phyloP scores from a whole-genome alignment of 2,113 vertebrate genomes.

The Thalassoma bifasciatum region DNA sequence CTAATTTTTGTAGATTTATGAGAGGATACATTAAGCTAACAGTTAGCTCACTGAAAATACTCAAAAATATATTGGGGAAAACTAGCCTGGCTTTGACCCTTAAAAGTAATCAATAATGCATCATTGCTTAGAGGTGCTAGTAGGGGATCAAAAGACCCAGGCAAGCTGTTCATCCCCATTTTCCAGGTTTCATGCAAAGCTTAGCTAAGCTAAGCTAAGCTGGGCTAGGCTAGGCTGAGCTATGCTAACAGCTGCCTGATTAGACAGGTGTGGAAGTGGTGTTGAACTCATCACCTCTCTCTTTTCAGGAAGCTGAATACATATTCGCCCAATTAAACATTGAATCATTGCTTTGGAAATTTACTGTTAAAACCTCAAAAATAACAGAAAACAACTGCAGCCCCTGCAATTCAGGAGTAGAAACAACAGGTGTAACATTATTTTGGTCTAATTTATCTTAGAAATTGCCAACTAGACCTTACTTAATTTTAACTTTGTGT shows the following conservation, averaged over 20 bases:
- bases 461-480: too few species aligned
- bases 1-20: background rate
- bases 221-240: too few species aligned
- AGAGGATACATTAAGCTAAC: background rate
- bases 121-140: background rate
- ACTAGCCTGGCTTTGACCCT: background rate
- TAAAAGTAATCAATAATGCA: background rate
- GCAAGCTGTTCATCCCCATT: background rate
- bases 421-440: too few species aligned
- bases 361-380: background rate
- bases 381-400: background rate
- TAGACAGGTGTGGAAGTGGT: background rate
- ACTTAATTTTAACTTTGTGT: too few species aligned
- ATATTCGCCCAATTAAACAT: too few species aligned
- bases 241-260: background rate
- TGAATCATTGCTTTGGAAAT: background rate
- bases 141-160: background rate
- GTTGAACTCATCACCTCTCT: too few species aligned
- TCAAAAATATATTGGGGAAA: background rate
- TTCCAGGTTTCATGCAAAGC: background rate
- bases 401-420: too few species aligned
- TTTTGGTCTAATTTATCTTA: too few species aligned
- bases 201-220: background rate
- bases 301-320: too few species aligned
- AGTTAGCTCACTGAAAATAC: background rate